Evolutionary conservation across 2,888 invertebrate species (phyloP).

Genomic region (Halictus quadricinctus): DNA sequence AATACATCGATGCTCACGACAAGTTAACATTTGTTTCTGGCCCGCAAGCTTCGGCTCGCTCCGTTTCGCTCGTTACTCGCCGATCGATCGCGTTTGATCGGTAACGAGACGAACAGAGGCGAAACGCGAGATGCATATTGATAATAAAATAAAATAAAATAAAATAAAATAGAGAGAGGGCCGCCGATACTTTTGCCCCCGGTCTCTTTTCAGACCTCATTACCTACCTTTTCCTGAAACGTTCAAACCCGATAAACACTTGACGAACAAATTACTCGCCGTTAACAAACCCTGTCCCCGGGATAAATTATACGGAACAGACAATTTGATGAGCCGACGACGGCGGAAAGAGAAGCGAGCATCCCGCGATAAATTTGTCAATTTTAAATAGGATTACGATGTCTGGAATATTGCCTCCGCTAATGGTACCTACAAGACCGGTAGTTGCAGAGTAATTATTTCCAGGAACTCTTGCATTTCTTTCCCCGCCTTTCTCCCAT

Average conservation of each 20-base stretch:
- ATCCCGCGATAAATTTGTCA: slow-evolving; percentile 68
- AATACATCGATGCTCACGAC: not conserved
- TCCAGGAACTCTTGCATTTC: slow-evolving; percentile 52
- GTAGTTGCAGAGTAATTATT: slow-evolving; percentile 64
- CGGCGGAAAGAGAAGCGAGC: slow-evolving; percentile 39
- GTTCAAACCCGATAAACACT: slow-evolving; percentile 71
- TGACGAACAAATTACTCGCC: slow-evolving; percentile 69
- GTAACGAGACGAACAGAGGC: slow-evolving; percentile 16
- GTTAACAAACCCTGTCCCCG: slow-evolving; percentile 60
- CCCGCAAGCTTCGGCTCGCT: not conserved
- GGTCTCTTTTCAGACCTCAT: slow-evolving; percentile 66
- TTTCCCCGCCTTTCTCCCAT: slow-evolving; percentile 26
- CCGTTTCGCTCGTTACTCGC: slow-evolving; percentile 40
- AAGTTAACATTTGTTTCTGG: not conserved
- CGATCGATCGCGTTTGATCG: slow-evolving; percentile 51
- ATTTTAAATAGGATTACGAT: slow-evolving; percentile 70
- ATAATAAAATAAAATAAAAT: slow-evolving; percentile 39
- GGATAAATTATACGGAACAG: slow-evolving; percentile 68
- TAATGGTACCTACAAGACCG: slow-evolving; percentile 42
- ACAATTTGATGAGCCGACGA: slow-evolving; percentile 64
- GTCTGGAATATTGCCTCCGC: slow-evolving; percentile 42
- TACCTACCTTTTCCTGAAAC: slow-evolving; percentile 67
- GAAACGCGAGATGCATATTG: slow-evolving; percentile 47
- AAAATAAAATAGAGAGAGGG: slow-evolving; percentile 7
- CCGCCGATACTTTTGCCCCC: slow-evolving; percentile 57